Percentiles rank a stretch among this genome's conserved stretches.
Evolutionary conservation across 2,113 vertebrate genomes (phyloP).

Genomic region (Mystacornis crossleyi): DNA sequence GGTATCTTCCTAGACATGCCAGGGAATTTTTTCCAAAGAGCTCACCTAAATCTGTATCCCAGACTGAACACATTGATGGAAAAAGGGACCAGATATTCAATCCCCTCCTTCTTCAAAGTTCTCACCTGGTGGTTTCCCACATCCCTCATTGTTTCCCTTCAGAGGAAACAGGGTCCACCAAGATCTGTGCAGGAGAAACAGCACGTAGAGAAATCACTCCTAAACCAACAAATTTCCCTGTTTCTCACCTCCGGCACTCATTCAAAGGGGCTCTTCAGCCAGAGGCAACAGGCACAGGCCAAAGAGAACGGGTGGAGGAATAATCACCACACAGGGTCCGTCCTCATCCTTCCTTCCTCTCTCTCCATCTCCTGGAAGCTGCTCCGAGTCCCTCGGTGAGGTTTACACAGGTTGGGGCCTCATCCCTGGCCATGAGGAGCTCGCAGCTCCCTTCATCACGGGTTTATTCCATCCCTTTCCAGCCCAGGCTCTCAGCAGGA

Average conservation of each 20-base stretch:
- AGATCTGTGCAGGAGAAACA: background rate
- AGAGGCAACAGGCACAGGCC: too few relatives aligned
- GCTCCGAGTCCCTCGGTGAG: fast-evolving
- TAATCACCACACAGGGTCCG: fast-evolving
- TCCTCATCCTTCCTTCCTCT: too few relatives aligned
- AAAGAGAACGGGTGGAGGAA: fast-evolving
- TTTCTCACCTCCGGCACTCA: background rate
- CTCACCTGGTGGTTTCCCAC: background rate
- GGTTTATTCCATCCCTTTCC: background rate
- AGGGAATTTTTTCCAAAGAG: background rate
- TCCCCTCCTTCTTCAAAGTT: fast-evolving
- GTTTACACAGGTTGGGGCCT: too few relatives aligned
- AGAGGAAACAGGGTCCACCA: background rate
- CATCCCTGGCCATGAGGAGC: background rate
- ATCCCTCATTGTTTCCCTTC: background rate
- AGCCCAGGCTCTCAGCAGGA: background rate
- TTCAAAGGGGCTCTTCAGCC: background rate
- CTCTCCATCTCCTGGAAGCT: background rate
- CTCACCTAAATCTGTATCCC: background rate
- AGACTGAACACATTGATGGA: background rate
- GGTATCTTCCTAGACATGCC: fast-evolving
- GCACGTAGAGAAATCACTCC: background rate
- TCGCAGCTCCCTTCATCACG: background rate
- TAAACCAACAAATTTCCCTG: background rate
- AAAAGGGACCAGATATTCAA: background rate